Conservation (phyloP, 2,888 invertebrate genomes). For the Cepaea hortensis region DNA sequence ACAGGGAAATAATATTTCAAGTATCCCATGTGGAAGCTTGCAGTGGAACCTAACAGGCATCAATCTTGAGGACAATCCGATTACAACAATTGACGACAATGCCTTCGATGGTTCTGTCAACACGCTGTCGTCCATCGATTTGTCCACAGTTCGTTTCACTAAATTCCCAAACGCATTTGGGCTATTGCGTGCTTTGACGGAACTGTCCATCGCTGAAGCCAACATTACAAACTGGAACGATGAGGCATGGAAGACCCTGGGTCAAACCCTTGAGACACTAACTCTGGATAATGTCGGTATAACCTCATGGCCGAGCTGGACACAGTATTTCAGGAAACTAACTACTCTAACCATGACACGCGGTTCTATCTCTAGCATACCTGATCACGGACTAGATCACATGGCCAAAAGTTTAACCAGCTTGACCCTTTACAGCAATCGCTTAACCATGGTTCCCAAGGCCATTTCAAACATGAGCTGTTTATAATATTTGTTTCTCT, state of each 20-base stretch:
- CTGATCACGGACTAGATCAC: background rate
- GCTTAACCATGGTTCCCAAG: background rate
- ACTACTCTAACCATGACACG: background rate
- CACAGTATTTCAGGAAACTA: background rate
- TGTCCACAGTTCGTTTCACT: background rate
- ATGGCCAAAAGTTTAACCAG: background rate
- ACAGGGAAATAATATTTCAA: background rate
- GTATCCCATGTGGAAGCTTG: background rate
- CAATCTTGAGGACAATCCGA: background rate
- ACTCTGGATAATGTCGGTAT: background rate
- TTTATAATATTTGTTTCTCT: background rate
- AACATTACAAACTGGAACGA: background rate
- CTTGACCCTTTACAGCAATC: background rate
- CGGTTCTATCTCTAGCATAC: background rate
- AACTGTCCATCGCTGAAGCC: background rate
- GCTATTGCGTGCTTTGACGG: background rate
- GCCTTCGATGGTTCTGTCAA: background rate
- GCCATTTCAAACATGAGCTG: background rate
- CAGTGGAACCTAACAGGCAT: background rate
- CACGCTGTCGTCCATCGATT: background rate
- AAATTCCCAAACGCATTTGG: background rate
- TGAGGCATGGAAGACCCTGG: background rate
- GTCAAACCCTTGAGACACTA: background rate
- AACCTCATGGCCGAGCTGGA: background rate
- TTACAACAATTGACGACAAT: background rate